phyloP scores from a whole-genome alignment of 2,797 vertebrate genomes.

The Vireo griseus region DNA sequence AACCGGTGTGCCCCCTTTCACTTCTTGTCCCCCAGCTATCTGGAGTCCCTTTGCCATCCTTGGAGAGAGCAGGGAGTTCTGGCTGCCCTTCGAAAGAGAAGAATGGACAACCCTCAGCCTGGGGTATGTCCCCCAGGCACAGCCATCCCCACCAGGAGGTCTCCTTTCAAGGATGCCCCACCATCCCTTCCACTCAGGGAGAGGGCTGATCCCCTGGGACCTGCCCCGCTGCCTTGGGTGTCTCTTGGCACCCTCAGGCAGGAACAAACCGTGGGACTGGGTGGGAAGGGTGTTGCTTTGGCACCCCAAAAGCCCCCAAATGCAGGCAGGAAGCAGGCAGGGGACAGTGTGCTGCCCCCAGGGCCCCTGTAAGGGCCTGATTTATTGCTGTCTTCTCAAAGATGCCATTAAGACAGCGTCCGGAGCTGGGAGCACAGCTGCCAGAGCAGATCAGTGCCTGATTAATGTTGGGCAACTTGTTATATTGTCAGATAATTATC shows the following conservation, averaged over 20 bases:
- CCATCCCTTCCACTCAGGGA: neutral
- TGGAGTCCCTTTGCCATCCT: rapidly evolving
- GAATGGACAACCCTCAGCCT: neutral
- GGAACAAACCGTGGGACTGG: rapidly evolving
- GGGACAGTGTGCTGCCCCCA: neutral
- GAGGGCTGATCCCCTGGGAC: neutral
- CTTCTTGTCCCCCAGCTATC: rapidly evolving
- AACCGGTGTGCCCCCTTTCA: neutral
- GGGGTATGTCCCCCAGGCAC: neutral
- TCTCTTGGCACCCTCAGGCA: rapidly evolving
- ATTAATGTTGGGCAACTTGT: constrained; percentile 73
- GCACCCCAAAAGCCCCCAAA: neutral
- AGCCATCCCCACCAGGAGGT: rapidly evolving
- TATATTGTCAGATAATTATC: constrained; percentile 75
- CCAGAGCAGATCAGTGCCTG: constrained; percentile 60
- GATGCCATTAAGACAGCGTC: neutral
- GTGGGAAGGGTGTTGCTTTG: neutral
- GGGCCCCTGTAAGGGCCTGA: neutral
- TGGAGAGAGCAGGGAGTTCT: neutral
- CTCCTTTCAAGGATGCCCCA: neutral
- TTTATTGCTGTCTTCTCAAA: neutral
- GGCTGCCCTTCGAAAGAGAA: neutral
- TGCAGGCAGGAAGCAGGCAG: neutral
- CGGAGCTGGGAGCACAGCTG: constrained; percentile 26
- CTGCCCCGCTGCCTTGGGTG: rapidly evolving